phyloP scores from a whole-genome alignment of 2,888 invertebrate genomes.

The Papilio protenor region DNA sequence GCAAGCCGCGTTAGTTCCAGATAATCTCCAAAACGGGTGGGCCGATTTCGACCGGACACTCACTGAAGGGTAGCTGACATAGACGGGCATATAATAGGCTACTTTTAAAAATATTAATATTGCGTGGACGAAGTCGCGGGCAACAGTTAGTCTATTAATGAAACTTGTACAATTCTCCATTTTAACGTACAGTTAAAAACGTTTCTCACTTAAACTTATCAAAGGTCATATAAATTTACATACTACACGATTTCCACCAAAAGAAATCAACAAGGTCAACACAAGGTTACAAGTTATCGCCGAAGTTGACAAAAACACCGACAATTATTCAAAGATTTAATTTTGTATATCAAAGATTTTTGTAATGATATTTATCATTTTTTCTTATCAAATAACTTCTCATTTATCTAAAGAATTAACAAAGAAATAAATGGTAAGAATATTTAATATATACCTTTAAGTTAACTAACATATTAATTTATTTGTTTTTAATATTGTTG shows the following conservation, averaged over 20 bases:
- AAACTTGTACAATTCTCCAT: not conserved
- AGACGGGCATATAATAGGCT: too few relatives aligned
- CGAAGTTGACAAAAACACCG: not conserved
- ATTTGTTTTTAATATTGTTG: not conserved
- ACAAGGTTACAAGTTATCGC: constrained; percentile 23
- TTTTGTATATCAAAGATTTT: not conserved
- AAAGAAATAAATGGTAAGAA: not conserved
- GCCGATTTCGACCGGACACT: too few relatives aligned
- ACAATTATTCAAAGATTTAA: not conserved
- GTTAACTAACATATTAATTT: not conserved
- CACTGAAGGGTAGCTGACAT: too few relatives aligned
- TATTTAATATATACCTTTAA: not conserved
- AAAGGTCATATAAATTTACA: constrained; percentile 27
- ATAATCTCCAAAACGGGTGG: too few relatives aligned
- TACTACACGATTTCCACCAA: constrained; percentile 21
- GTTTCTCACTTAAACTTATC: not conserved
- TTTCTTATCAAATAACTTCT: not conserved
- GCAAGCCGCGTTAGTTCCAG: too few relatives aligned
- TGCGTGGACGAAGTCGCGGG: too few relatives aligned
- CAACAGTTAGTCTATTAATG: not conserved
- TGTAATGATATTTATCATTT: not conserved
- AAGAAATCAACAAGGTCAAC: constrained; percentile 17
- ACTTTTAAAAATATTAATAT: too few relatives aligned
- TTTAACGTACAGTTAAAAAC: not conserved
- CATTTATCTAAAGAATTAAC: not conserved